Evolutionary conservation across 2,888 invertebrate genomes (phyloP).

Genomic region (Nomada ruficornis): DNA sequence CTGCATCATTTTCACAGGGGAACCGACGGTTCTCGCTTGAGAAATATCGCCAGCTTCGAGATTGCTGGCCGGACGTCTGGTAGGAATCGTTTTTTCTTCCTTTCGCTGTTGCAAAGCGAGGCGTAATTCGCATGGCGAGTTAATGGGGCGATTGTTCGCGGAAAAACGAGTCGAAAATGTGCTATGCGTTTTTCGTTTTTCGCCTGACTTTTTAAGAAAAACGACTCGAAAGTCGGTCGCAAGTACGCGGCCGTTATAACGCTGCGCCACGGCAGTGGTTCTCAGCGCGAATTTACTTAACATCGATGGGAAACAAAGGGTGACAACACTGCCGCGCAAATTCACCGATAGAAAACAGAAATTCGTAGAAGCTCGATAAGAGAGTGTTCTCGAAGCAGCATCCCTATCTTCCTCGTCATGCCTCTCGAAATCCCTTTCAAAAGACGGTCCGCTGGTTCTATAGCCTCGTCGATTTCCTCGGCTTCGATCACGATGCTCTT

Average conservation of each 20-base stretch:
- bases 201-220: constrained; percentile 24
- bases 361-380: neutral
- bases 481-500: constrained; percentile 11
- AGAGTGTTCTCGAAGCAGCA: neutral
- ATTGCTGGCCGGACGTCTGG: neutral
- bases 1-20: neutral
- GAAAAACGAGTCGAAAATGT: constrained; percentile 29
- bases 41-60: neutral
- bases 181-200: constrained; percentile 7
- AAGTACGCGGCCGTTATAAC: neutral
- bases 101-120: neutral
- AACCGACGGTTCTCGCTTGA: neutral
- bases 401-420: neutral
- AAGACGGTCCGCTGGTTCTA: neutral
- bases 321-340: neutral
- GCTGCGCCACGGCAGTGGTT: constrained; percentile 14
- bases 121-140: neutral
- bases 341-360: neutral
- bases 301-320: neutral
- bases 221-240: constrained; percentile 44
- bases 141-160: neutral
- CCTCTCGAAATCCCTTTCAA: neutral
- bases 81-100: neutral
- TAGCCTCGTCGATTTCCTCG: neutral
- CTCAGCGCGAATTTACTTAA: neutral